phyloP scores from a whole-genome alignment of 2,888 invertebrate species.

The Drosophila pegasa region DNA sequence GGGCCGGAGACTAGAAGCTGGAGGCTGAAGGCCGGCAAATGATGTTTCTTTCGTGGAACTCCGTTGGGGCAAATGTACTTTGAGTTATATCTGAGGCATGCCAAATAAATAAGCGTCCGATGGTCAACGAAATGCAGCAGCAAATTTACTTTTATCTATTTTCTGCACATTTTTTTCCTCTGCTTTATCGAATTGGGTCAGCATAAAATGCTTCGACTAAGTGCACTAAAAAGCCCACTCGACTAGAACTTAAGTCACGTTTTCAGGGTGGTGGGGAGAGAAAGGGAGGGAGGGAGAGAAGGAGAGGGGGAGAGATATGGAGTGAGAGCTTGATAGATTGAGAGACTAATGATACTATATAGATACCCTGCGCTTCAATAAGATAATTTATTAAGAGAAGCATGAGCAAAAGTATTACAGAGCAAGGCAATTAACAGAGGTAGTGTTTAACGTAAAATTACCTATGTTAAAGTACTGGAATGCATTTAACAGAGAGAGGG shows the following conservation, averaged over 20 bases:
- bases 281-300: too few relatives aligned
- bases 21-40: slow-evolving; percentile 12
- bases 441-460: too few relatives aligned
- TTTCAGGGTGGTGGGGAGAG: not conserved
- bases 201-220: slow-evolving; percentile 34
- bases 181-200: slow-evolving; percentile 31
- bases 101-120: slow-evolving; percentile 46
- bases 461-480: too few relatives aligned
- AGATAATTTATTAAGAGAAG: too few relatives aligned
- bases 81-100: slow-evolving; percentile 39
- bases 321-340: too few relatives aligned
- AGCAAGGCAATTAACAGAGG: too few relatives aligned
- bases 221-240: slow-evolving; percentile 41
- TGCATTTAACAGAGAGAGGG: too few relatives aligned
- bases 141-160: slow-evolving; percentile 7
- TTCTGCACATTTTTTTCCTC: not conserved
- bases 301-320: too few relatives aligned
- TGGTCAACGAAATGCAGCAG: slow-evolving; percentile 44
- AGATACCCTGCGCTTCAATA: too few relatives aligned
- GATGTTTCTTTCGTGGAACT: slow-evolving; percentile 11
- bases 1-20: slow-evolving; percentile 12
- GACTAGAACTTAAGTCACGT: slow-evolving; percentile 35
- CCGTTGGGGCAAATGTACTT: slow-evolving; percentile 32
- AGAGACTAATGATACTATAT: too few relatives aligned
- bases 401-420: too few relatives aligned